A percentile compares a stretch with the other conserved stretches of the same genome.
Evolutionary conservation across 2,888 invertebrate genomes (phyloP).

Genomic region (Cheilosia vernalis): DNA sequence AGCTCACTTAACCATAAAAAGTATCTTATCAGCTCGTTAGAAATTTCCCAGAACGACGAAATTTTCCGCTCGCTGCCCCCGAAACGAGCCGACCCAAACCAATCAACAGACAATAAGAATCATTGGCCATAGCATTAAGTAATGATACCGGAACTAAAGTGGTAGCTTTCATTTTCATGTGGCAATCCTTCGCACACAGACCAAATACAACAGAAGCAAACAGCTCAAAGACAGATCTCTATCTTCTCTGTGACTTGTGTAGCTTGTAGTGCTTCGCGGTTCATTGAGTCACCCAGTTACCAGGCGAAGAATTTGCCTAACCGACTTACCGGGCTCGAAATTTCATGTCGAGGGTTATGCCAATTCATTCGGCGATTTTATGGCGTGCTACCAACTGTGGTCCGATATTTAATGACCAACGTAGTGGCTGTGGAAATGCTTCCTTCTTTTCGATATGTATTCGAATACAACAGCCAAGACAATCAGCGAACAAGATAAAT

Average conservation of each 20-base stretch:
- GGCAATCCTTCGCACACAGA: background rate
- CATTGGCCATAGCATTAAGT: slow-evolving; percentile 55
- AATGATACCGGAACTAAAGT: slow-evolving; percentile 68
- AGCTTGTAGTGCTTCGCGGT: slow-evolving; percentile 20
- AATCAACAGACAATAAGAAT: slow-evolving; percentile 59
- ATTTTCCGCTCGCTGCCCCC: background rate
- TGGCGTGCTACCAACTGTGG: slow-evolving; percentile 44
- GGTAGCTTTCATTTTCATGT: slow-evolving; percentile 44
- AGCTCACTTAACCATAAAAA: slow-evolving; percentile 54
- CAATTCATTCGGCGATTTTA: slow-evolving; percentile 64
- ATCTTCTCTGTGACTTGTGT: slow-evolving; percentile 29
- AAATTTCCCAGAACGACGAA: background rate
- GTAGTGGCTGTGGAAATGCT: slow-evolving; percentile 39
- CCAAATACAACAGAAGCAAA: background rate
- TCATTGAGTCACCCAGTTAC: slow-evolving; percentile 63
- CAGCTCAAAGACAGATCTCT: slow-evolving; percentile 58
- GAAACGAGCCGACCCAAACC: slow-evolving; percentile 22
- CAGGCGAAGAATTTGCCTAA: slow-evolving; percentile 8
- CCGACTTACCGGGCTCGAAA: slow-evolving; percentile 29
- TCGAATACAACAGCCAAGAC: background rate
- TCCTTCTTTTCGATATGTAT: slow-evolving; percentile 38
- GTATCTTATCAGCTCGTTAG: slow-evolving; percentile 3
- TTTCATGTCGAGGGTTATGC: slow-evolving; percentile 68
- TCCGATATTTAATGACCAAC: slow-evolving; percentile 37
- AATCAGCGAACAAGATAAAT: slow-evolving; percentile 54